Percentiles rank a stretch among this genome's conserved stretches.
Conservation (phyloP, 2,113 vertebrate species). For the Sebastes fasciatus region DNA sequence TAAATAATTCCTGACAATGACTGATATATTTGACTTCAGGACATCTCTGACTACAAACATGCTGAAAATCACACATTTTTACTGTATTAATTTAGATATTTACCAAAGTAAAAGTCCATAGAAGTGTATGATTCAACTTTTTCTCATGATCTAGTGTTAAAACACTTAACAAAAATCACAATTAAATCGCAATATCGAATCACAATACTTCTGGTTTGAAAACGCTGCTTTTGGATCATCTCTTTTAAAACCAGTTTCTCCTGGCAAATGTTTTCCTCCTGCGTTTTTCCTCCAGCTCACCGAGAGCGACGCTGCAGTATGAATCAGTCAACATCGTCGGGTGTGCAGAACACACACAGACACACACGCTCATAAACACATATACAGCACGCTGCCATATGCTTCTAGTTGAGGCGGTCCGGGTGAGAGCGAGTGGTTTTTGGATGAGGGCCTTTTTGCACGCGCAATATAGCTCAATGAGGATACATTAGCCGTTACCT, state of each 20-base stretch:
- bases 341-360: constrained; percentile 13
- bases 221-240: neutral
- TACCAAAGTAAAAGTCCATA: too few species aligned
- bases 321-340: constrained; percentile 25
- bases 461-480: constrained; percentile 64
- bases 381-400: constrained; percentile 46
- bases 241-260: neutral
- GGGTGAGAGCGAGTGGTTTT: constrained; percentile 66
- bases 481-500: constrained; percentile 53
- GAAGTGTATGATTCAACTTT: too few species aligned
- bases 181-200: too few species aligned
- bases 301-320: neutral
- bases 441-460: constrained; percentile 66
- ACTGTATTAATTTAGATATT: too few species aligned
- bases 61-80: too few species aligned
- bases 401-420: constrained; percentile 48
- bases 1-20: too few species aligned
- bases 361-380: constrained; percentile 30
- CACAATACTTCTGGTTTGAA: neutral
- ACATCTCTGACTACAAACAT: too few species aligned
- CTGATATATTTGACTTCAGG: too few species aligned
- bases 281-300: neutral
- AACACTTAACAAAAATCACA: too few species aligned
- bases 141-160: too few species aligned
- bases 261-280: neutral